Evolutionary conservation across 2,113 vertebrate genomes (phyloP), one percentile per base, ranked within the genome.

Genomic region (Lepus americanus): DNA sequence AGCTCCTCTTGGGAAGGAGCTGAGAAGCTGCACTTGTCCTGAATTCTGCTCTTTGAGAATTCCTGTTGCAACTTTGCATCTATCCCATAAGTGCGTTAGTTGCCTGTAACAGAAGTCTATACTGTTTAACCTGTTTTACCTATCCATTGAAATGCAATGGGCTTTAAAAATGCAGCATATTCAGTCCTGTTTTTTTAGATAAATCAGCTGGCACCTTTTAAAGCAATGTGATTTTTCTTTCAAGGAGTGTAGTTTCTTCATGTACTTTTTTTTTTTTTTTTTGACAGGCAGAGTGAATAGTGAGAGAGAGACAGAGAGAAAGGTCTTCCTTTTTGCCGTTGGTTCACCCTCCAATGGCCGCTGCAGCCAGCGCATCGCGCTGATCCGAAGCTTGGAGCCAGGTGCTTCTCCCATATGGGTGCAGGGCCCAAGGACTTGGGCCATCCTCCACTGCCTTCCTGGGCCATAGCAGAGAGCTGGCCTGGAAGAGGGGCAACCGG

Each of bases 181-280:
- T 72, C 4, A 14, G 6, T 63, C 27, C 89, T 92, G 14, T 36
- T 92, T 82, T 82, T 76, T 92, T 64, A n/a, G 25, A 67, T 94
- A 76, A 78, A 33, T 84, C 12, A 61, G 64, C 20, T 53, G 76
- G 2, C 14, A 74, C 55, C 84, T 73, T 89, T 23, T 9, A 94
- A 55, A 78, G 22, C 31, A 55, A 0, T 59, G 19, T 87, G 49
- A n/a, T 19, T 77, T 95, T 87, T 51, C n/a, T 85, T 78, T 89
- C 39, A 69, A 8, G 27, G 33, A 22, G 29, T 67, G 23, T 81
- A 1, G 39, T 92, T 94, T 94, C 31, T 72, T 81, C 6, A n/a
- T 29, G 29, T 25, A 29, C 29, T 63, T 63, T 36, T 36, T 36
- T 36, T 36, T 36, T 36, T 36, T 36, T 36, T 36, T 36, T 36